Evolutionary conservation across 1,140 invertebrate genomes (phyloP), one percentile per base, ranked within the genome.

Genomic region (Dreissena polymorpha): DNA sequence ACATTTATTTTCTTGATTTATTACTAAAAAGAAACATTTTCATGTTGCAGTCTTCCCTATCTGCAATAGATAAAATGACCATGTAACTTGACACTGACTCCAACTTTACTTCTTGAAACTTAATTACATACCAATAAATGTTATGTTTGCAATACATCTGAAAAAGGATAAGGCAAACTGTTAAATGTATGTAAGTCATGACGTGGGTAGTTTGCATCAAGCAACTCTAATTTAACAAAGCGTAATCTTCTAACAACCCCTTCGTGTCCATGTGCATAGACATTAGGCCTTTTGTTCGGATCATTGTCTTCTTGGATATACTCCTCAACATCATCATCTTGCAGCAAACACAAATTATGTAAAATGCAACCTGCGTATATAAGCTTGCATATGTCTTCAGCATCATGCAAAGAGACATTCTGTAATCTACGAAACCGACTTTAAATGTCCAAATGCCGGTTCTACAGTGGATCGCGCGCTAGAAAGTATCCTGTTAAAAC

Each of bases 291-390:
- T 5, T 49, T 6, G 60, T 76, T 76, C 8, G 73, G 73, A 74
- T 57, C 55, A 29, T 75, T 60, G 53, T 18, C 57, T 39, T 64
- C 55, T 29, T 76, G 51, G 3, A 84, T 77, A 51, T 27, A 84
- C 10, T 71, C 8, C 25, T 84, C 67, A 13, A 84, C 51, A 68
- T 84, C 82, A n/a, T n/a, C n/a, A n/a, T n/a, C n/a, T n/a, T n/a
- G n/a, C n/a, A n/a, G n/a, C n/a, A n/a, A n/a, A n/a, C 82, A 84
- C 10, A 84, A 21, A 39, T 84, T 84, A 53, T 84, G 82, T 12
- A 16, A 51, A 14, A 78, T 63, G 67, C 82, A 84, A 29, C 21
- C 73, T 55, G 67, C 74, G 18, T 76, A 67, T 69, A 84, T 84
- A 29, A 78, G 8, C 14, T 77, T 12, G 1, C 73, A 76, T 39